Evolutionary conservation across 2,888 invertebrate genomes (phyloP).

Genomic region (Amblyjoppa proteus): DNA sequence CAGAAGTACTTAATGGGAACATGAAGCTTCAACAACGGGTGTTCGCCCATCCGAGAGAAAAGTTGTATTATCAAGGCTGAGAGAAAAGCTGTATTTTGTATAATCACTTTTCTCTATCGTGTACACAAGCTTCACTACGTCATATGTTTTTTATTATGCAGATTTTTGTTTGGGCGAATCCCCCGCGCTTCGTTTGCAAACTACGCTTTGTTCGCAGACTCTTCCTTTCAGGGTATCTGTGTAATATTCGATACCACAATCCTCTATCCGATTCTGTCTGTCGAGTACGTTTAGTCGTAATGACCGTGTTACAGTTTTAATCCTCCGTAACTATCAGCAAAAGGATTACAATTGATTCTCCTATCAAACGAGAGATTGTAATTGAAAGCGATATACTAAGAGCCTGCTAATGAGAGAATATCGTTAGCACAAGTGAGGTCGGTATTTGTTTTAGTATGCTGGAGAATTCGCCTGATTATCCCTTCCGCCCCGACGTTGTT

Average conservation of each 20-base stretch:
- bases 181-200: neutral
- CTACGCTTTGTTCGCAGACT: neutral
- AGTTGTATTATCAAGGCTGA: neutral
- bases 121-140: neutral
- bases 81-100: constrained; percentile 4
- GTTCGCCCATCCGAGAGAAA: neutral
- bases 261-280: neutral
- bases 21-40: constrained; percentile 22
- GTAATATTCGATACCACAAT: neutral
- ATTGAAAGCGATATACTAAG: neutral
- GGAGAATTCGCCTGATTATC: neutral
- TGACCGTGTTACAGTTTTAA: constrained; percentile 6
- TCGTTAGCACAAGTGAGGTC: neutral
- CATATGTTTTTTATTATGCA: neutral
- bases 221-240: neutral
- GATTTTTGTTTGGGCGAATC: neutral
- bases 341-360: constrained; percentile 20
- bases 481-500: neutral
- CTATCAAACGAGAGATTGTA: neutral
- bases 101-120: neutral
- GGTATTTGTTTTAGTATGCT: constrained; percentile 1
- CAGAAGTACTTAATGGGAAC: constrained; percentile 39
- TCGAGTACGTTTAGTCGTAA: neutral
- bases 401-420: neutral
- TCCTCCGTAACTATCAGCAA: constrained; percentile 14